Evolutionary conservation across 2,888 invertebrate species (phyloP).

Genomic region (Erebia epiphron): DNA sequence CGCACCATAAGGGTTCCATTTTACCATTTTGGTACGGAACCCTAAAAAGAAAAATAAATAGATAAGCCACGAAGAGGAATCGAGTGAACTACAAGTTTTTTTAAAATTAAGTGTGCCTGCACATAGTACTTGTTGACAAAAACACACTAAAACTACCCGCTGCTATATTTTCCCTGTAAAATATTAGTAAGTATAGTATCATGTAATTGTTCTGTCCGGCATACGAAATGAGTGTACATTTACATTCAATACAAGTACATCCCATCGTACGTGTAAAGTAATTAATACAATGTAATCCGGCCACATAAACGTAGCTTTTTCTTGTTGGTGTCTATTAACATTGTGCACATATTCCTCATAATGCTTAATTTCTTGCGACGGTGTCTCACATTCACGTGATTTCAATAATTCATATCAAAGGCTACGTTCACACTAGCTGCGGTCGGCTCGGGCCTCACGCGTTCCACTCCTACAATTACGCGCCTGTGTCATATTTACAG

Average conservation of each 20-base stretch:
- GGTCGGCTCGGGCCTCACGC: slow-evolving; percentile 68
- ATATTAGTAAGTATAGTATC: neutral
- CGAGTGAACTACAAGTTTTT: too few relatives aligned
- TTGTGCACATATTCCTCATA: slow-evolving; percentile 29
- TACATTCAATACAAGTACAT: slow-evolving; percentile 20
- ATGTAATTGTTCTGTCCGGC: slow-evolving; percentile 6
- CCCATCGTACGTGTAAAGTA: slow-evolving; percentile 18
- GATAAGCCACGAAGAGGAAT: too few relatives aligned
- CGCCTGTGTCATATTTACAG: slow-evolving; percentile 84
- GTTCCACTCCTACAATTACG: slow-evolving; percentile 80
- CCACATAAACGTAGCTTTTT: slow-evolving; percentile 5
- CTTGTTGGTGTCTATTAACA: slow-evolving; percentile 33
- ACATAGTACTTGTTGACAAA: neutral
- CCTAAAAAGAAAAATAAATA: too few relatives aligned
- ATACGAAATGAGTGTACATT: slow-evolving; percentile 3
- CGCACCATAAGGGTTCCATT: too few relatives aligned
- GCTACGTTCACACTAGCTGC: slow-evolving; percentile 67
- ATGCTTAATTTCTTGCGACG: slow-evolving; percentile 39
- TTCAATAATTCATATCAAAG: slow-evolving; percentile 75
- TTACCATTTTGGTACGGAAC: too few relatives aligned
- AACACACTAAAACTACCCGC: neutral
- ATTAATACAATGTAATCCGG: slow-evolving; percentile 19
- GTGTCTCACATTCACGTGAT: slow-evolving; percentile 53
- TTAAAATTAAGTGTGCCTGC: neutral
- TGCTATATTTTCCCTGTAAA: neutral